Evolutionary conservation across 2,888 invertebrate species (phyloP).

Genomic region (Oxytorus armatus): DNA sequence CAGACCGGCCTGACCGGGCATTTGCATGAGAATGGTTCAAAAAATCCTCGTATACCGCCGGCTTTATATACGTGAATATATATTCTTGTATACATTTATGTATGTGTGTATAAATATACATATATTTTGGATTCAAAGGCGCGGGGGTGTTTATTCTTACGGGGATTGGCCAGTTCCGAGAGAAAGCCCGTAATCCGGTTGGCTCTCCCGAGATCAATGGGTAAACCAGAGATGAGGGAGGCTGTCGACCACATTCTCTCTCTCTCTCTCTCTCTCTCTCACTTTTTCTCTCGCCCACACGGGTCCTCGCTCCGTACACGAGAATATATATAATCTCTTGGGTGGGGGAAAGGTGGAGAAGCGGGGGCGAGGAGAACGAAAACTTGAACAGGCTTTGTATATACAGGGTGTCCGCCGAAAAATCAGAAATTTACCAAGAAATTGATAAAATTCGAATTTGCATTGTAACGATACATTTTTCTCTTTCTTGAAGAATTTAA

Average conservation of each 20-base stretch:
- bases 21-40: constrained; percentile 79
- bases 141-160: constrained; percentile 60
- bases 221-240: constrained; percentile 67
- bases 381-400: constrained; percentile 51
- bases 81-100: constrained; percentile 13
- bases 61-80: constrained; percentile 35
- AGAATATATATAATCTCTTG: constrained; percentile 59
- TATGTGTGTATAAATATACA: constrained; percentile 13
- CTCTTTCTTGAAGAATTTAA: no score
- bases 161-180: constrained; percentile 69
- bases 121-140: constrained; percentile 25
- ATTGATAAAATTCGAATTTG: background rate
- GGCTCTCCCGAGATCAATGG: constrained; percentile 62
- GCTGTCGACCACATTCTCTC: constrained; percentile 57
- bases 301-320: constrained; percentile 48
- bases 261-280: background rate
- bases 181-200: constrained; percentile 71
- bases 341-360: constrained; percentile 60
- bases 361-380: constrained; percentile 54
- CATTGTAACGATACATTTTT: background rate
- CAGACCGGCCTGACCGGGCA: constrained; percentile 66
- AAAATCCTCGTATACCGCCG: constrained; percentile 71
- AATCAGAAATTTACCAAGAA: background rate
- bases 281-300: constrained; percentile 47
- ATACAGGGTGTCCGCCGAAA: constrained; percentile 56